phyloP scores from a whole-genome alignment of 2,113 vertebrate genomes.

The Mesitornis unicolor region DNA sequence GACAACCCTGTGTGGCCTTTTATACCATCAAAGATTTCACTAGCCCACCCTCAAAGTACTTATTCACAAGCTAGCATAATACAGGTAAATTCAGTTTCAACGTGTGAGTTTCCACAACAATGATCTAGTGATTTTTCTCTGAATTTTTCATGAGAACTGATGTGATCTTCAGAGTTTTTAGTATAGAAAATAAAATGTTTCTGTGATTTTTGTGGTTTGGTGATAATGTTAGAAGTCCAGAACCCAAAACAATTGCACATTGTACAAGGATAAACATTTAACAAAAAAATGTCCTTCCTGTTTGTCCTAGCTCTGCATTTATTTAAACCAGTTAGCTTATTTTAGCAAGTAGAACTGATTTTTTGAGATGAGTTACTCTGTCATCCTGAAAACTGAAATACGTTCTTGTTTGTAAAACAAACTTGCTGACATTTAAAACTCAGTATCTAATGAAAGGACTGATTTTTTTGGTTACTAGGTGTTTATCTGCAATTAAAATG shows the following conservation, averaged over 20 bases:
- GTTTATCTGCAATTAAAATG: not conserved
- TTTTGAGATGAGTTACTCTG: not conserved
- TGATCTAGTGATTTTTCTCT: not conserved
- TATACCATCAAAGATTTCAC: not conserved
- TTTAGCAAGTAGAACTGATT: conserved; percentile 27
- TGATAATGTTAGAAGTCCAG: not conserved
- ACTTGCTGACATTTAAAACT: not conserved
- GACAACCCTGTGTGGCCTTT: not conserved
- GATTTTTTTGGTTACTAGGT: not conserved
- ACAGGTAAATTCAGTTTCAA: not conserved
- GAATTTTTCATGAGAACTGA: not conserved
- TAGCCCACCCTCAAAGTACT: not conserved
- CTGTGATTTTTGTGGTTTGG: not conserved
- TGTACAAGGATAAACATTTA: not conserved
- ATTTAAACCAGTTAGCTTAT: conserved; percentile 16
- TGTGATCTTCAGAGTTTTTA: not conserved
- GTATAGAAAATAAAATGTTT: not conserved
- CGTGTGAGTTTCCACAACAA: not conserved
- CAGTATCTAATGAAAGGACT: not conserved
- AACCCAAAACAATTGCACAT: not conserved
- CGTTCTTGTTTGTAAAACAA: not conserved
- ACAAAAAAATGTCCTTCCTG: conserved; percentile 17
- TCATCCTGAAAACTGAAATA: not conserved
- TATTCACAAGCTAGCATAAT: not conserved
- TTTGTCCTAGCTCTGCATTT: conserved; percentile 2